Conservation (phyloP, 2,888 invertebrate genomes). For the Hyles lineata region DNA sequence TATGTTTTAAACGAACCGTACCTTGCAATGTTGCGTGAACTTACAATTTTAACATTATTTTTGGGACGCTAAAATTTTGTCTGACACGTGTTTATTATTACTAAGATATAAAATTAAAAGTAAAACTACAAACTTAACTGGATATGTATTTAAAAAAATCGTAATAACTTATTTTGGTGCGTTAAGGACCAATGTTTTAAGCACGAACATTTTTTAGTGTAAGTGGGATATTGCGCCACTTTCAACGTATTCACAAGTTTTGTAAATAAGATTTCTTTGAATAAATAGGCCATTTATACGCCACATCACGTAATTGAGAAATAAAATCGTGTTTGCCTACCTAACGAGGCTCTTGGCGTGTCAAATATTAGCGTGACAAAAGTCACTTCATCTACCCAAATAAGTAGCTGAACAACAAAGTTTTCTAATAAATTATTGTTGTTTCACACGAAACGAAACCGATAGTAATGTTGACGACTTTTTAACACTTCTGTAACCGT, state of each 20-base stretch:
- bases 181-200: too few relatives aligned
- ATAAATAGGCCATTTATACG: background rate
- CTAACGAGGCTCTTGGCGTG: constrained; percentile 46
- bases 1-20: constrained; percentile 18
- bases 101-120: too few relatives aligned
- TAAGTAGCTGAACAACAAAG: constrained; percentile 30
- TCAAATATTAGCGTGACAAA: constrained; percentile 55
- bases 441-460: constrained; percentile 32
- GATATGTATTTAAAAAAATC: too few relatives aligned
- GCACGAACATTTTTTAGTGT: too few relatives aligned
- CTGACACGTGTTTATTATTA: too few relatives aligned
- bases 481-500: constrained; percentile 27
- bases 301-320: constrained; percentile 16
- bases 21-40: constrained; percentile 14
- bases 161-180: too few relatives aligned
- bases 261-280: background rate
- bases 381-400: constrained; percentile 51
- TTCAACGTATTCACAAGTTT: background rate
- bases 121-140: too few relatives aligned
- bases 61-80: too few relatives aligned
- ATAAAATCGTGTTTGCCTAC: constrained; percentile 16
- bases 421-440: constrained; percentile 33
- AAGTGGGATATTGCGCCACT: too few relatives aligned
- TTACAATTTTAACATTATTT: background rate
- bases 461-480: constrained; percentile 27